Evolutionary conservation across 1,140 invertebrate genomes (phyloP).

Genomic region (Aphaenogaster ashmeadi): DNA sequence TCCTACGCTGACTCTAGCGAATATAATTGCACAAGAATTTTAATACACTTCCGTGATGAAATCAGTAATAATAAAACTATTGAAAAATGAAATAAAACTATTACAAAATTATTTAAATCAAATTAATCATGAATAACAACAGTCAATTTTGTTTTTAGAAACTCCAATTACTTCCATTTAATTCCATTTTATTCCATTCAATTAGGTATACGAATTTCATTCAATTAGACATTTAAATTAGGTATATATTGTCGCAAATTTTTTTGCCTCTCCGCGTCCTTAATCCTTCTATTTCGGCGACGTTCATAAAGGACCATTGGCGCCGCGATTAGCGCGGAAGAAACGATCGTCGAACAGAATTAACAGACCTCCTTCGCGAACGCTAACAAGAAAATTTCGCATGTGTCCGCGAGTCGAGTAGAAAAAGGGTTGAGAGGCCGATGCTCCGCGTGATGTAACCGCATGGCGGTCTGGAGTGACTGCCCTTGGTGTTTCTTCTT

Average conservation of each 20-base stretch:
- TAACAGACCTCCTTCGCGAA: conserved; percentile 4
- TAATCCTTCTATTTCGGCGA: background rate
- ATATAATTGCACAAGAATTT: conserved; percentile 36
- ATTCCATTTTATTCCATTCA: background rate
- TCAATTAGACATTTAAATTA: too few species aligned
- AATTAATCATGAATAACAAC: background rate
- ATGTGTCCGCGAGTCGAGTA: conserved; percentile 24
- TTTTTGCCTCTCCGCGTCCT: background rate
- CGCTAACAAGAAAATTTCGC: conserved; percentile 49
- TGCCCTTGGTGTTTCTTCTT: conserved; percentile 32
- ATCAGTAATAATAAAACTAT: background rate
- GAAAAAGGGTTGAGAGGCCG: conserved; percentile 50
- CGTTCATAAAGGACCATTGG: too few species aligned
- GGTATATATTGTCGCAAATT: background rate
- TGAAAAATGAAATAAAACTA: background rate
- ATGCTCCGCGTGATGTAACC: conserved; percentile 63
- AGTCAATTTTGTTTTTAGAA: background rate
- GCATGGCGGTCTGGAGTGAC: conserved; percentile 21
- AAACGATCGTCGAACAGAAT: background rate
- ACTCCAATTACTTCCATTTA: background rate
- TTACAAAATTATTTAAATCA: background rate
- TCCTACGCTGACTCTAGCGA: background rate
- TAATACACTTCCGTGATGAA: background rate
- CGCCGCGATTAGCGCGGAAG: background rate
- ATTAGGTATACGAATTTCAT: too few species aligned